Percentiles rank a stretch among this genome's conserved stretches.
These are phyloP conservation scores for Parazoanthus atlanticus DNA, from an alignment of 92 coral and sea anemone genomes.

Conservation along the genomic window DNA sequence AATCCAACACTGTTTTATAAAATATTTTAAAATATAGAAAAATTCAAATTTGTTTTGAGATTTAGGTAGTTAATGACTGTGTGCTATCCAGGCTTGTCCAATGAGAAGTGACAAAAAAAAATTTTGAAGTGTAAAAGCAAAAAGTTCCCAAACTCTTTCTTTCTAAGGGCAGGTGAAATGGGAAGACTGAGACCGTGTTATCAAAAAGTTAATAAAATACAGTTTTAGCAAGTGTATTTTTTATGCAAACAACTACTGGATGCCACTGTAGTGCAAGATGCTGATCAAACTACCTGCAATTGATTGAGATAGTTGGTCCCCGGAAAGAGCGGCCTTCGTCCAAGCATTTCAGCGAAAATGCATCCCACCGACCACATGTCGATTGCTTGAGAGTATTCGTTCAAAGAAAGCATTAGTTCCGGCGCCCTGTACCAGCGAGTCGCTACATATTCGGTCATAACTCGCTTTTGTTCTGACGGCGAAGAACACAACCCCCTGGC, in stretches of 20 bases:
- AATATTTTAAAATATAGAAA: too few species aligned
- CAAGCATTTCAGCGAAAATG: conserved; percentile 98
- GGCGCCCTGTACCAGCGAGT: conserved; percentile 99
- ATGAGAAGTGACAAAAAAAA: neutral
- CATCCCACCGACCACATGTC: conserved; percentile 99
- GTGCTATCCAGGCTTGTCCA: too few species aligned
- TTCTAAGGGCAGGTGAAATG: neutral
- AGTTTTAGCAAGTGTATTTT: neutral
- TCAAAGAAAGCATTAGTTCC: conserved; percentile 93
- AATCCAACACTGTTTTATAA: too few species aligned
- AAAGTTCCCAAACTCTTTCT: neutral
- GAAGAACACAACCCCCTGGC: conserved; percentile 93
- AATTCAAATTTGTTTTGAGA: too few species aligned
- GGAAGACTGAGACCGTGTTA: neutral
- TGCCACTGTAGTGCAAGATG: conserved; percentile 10
- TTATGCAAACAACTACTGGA: too few species aligned
- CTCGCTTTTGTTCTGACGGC: conserved; percentile 92
- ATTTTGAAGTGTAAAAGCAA: neutral
- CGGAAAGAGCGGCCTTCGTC: conserved; percentile 90
- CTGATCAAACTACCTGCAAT: conserved; percentile 74
- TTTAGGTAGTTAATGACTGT: too few species aligned
- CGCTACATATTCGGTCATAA: conserved; percentile 97
- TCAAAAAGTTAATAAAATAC: conserved; percentile 23
- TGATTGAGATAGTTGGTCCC: conserved; percentile 97
- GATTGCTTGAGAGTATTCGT: conserved; percentile 92